Evolutionary conservation across 2,888 invertebrate species (phyloP), one percentile per base, ranked within the genome.

Genomic region (Brachyptera risi): DNA sequence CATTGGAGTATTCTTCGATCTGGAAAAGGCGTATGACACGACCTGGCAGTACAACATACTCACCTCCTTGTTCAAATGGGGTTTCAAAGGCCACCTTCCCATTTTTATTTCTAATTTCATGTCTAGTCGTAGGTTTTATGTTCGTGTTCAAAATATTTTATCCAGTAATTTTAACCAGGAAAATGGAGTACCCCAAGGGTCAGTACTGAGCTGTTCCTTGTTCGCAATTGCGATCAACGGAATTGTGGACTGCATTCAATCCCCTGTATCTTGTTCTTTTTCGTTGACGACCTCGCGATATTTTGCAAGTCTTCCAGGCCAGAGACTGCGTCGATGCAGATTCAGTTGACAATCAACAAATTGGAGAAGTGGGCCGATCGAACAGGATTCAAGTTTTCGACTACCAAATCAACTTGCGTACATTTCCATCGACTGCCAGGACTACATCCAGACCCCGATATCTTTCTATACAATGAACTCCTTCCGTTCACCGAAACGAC

Each of bases 1-100:
- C 5, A 60, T 67, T 11, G 62, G 65, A 15, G 60, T 68, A 13
- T 67, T 69, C 44, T 65, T 66, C 23, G 62, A 65, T 35, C 47
- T 63, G 7, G 56, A 58, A 35, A 62, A 63, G 21, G 62, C 62
- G 1, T 66, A 67, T 50, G 65, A 66, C 37, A 63, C 56, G n/a
- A 64, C 63, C n/a, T 67, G 67, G 66, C 57, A 61, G 40, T 42
- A 57, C 19, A 64, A 64, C 24, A 50, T 59, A 37, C 61, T 67
- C 66, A 19, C 26, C 47, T 44, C n/a, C n/a, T n/a, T n/a, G n/a
- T n/a, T n/a, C n/a, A 13, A 24, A n/a, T 59, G 59, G 60, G 65
- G 65, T 7, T 59, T 67, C 4, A 60, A 56, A 38, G 67, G n/a
- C n/a, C n/a, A n/a, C n/a, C n/a, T n/a, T n/a, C n/a, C n/a, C n/a